Conservation (phyloP, 1,140 invertebrate genomes). For the Bombyx mandarina region DNA sequence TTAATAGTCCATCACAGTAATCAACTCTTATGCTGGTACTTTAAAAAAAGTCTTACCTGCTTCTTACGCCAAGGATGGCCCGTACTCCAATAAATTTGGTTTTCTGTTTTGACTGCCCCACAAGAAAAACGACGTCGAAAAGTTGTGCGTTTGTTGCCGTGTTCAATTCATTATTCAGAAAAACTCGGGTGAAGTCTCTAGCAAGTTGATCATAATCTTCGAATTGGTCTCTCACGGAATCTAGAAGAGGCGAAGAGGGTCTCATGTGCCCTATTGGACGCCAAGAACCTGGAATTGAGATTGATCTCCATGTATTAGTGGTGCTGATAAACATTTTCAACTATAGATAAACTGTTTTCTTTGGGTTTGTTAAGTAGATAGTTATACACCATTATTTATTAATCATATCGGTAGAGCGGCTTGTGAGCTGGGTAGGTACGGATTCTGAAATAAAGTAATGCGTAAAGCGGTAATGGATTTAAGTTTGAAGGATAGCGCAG, state of each 20-base stretch:
- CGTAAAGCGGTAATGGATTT: too few relatives aligned
- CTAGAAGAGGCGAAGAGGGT: constrained; percentile 91
- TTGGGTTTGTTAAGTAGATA: too few relatives aligned
- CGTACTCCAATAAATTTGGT: constrained; percentile 90
- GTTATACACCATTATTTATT: too few relatives aligned
- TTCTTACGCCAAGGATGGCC: constrained; percentile 91
- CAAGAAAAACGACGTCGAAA: constrained; percentile 93
- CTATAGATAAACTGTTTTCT: too few relatives aligned
- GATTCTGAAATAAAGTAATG: too few relatives aligned
- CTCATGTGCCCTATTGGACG: constrained; percentile 95
- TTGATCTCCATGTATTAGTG: too few relatives aligned
- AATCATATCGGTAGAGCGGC: too few relatives aligned
- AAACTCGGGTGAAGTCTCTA: constrained; percentile 92
- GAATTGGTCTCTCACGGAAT: constrained; percentile 92
- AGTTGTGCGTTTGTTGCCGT: constrained; percentile 80
- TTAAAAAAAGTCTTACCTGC: constrained; percentile 73
- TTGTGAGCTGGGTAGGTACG: too few relatives aligned
- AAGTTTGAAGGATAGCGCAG: too few relatives aligned
- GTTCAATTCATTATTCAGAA: constrained; percentile 85
- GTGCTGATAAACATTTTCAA: too few relatives aligned
- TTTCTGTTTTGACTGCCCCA: constrained; percentile 92
- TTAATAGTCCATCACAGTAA: too few relatives aligned
- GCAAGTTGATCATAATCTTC: constrained; percentile 95
- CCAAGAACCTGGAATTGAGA: constrained; percentile 81
- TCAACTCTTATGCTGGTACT: neutral